Percentiles rank a stretch among this genome's conserved stretches.
These are phyloP conservation scores for Nephrotoma appendiculata DNA, from an alignment of 2,888 invertebrate species.

Conservation along the genomic window DNA sequence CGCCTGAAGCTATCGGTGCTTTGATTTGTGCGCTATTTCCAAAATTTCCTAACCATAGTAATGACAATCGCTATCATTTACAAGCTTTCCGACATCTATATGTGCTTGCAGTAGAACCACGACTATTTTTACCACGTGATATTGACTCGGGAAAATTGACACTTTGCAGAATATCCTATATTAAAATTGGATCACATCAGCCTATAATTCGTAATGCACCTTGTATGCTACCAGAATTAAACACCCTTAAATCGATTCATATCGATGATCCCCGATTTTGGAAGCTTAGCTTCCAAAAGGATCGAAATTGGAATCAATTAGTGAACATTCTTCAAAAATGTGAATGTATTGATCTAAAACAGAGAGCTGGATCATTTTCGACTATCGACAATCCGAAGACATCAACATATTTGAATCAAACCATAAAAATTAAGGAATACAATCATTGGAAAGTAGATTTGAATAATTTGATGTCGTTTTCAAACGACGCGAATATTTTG, in stretches of 20 bases:
- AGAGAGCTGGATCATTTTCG: constrained; percentile 76
- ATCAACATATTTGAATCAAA: constrained; percentile 61
- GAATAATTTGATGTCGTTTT: constrained; percentile 57
- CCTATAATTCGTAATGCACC: constrained; percentile 54
- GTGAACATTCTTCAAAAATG: constrained; percentile 48
- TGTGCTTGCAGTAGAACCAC: constrained; percentile 82
- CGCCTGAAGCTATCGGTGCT: constrained; percentile 75
- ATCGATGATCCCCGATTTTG: constrained; percentile 79
- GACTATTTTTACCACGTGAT: constrained; percentile 77
- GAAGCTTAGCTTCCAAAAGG: constrained; percentile 70
- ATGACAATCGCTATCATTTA: constrained; percentile 92
- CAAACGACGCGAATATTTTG: constrained; percentile 53
- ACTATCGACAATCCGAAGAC: constrained; percentile 74
- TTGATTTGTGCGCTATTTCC: constrained; percentile 90
- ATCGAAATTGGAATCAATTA: constrained; percentile 71
- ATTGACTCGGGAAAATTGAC: constrained; percentile 65
- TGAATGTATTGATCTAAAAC: constrained; percentile 69
- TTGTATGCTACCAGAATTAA: constrained; percentile 70
- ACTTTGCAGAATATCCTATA: constrained; percentile 59
- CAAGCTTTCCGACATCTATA: constrained; percentile 96
- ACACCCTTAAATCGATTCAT: constrained; percentile 54
- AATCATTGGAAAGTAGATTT: constrained; percentile 34
- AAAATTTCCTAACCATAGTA: constrained; percentile 90
- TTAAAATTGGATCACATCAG: constrained; percentile 36
- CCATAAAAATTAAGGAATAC: constrained; percentile 53